Percentiles rank a stretch among this genome's conserved stretches.
These are phyloP conservation scores for Vulpes vulpes DNA, from an alignment of 2,113 vertebrate genomes.

Conservation along the genomic window DNA sequence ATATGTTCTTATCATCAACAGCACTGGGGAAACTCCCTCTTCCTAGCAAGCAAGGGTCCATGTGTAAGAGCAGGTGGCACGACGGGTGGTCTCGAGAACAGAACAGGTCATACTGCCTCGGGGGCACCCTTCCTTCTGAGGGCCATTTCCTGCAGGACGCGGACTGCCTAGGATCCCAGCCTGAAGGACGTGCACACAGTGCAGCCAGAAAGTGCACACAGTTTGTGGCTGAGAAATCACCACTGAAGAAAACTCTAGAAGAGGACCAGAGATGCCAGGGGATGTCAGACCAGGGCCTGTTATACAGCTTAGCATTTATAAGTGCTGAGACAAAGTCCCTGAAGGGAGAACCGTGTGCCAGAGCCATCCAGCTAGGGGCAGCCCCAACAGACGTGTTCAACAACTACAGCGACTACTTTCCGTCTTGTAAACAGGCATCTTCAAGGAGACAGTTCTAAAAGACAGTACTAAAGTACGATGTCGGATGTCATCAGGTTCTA, in stretches of 20 bases:
- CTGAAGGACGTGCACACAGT: neutral
- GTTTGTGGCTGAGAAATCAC: neutral
- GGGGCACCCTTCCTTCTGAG: accelerated
- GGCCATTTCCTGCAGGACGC: accelerated
- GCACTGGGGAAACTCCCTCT: neutral
- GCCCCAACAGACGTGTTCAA: too few species aligned
- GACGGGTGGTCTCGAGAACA: accelerated
- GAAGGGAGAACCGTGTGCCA: neutral
- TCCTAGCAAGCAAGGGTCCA: accelerated
- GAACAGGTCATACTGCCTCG: accelerated
- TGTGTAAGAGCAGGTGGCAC: neutral
- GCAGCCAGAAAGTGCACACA: accelerated
- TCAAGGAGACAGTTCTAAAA: neutral
- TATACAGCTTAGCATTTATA: too few species aligned
- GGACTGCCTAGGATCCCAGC: neutral
- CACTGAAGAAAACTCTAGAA: accelerated
- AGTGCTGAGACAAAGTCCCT: neutral
- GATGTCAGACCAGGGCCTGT: neutral
- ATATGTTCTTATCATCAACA: accelerated
- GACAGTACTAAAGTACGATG: neutral
- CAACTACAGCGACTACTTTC: accelerated
- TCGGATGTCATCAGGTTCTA: accelerated
- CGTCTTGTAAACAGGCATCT: neutral
- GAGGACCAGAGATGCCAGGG: too few species aligned
- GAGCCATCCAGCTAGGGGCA: accelerated